Base-by-base conservation (phyloP, 2,113 vertebrate genomes). In the Phyllostomus hastatus region DNA sequence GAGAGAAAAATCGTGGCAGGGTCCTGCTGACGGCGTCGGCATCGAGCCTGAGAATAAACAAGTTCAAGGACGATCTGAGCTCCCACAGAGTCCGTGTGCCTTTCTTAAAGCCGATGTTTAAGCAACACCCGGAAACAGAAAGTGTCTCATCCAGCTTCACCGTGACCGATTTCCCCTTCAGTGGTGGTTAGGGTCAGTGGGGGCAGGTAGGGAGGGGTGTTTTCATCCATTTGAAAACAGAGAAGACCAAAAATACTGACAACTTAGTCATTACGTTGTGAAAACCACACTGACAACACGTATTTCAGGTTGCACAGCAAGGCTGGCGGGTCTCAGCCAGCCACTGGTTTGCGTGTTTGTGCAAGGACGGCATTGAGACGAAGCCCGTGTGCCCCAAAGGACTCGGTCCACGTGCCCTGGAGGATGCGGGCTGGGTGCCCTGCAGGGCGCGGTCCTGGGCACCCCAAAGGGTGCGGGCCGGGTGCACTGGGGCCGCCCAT, bases 401-500 rank as follows among this genome's bases (percentile, higher is more conserved):
- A 10, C 0, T 9, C 35, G 26, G 22, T n/a, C 46, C 46, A 5
- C 5, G 38, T 4, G 38, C 38, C 38, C 38, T 4, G 4, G 4
- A 41, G 38, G 38, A 4, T 4, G 38, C 3, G 38, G 38, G 3
- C 38, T 41, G 38, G 38, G 38, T 41, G 38, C 38, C 3, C 38
- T 41, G 38, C n/a, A n/a, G n/a, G n/a, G n/a, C n/a, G n/a, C n/a
- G n/a, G n/a, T n/a, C n/a, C n/a, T n/a, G 46, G 46, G 38, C 38
- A 4, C 38, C 38, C 38, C 38, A 41, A 41, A 41, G 38, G 38
- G 38, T 4, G 38, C 3, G 38, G 38, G 3, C 38, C 4, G 38
- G 38, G 38, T 41, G 38, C 38, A 41, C 38, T 41, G 38, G 10
- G 10, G 0, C 0, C 73, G 15, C 8, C 6, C 43, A 5, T 43